Evolutionary conservation across 2,888 invertebrate species (phyloP).

Genomic region (Eledona agricola): DNA sequence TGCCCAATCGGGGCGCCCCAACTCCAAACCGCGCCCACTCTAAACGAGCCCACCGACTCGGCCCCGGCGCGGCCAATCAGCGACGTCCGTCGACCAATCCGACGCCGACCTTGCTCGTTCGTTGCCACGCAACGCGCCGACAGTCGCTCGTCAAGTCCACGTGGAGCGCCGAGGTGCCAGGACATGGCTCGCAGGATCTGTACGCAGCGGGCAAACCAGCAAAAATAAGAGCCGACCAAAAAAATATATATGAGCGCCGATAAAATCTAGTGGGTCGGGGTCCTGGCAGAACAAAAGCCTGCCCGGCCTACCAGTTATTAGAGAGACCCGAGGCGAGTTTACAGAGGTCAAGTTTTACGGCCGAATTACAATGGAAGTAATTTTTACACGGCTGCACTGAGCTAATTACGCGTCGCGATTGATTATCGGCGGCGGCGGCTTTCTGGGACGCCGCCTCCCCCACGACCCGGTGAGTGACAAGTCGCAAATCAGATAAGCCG

Average conservation of each 20-base stretch:
- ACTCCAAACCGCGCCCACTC: constrained; percentile 50
- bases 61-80: constrained; percentile 43
- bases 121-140: constrained; percentile 55
- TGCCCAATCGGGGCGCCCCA: constrained; percentile 39
- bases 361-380: constrained; percentile 59
- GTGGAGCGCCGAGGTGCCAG: constrained; percentile 63
- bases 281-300: constrained; percentile 61
- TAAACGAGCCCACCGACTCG: constrained; percentile 57
- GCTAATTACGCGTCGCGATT: constrained; percentile 21
- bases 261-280: constrained; percentile 63
- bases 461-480: constrained; percentile 32
- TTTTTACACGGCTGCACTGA: constrained; percentile 47
- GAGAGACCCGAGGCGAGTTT: constrained; percentile 57
- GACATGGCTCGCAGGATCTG: constrained; percentile 62
- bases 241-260: constrained; percentile 61
- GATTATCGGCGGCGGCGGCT: constrained; percentile 19
- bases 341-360: constrained; percentile 61
- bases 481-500: constrained; percentile 38
- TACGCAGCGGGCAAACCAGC: constrained; percentile 63
- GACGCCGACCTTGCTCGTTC: constrained; percentile 47
- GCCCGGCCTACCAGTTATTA: constrained; percentile 61
- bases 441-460: constrained; percentile 20
- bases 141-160: constrained; percentile 58
- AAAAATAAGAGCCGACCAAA: constrained; percentile 63
- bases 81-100: constrained; percentile 50